Conservation (phyloP, 2,888 invertebrate species). For the Nomada lathburiana region DNA sequence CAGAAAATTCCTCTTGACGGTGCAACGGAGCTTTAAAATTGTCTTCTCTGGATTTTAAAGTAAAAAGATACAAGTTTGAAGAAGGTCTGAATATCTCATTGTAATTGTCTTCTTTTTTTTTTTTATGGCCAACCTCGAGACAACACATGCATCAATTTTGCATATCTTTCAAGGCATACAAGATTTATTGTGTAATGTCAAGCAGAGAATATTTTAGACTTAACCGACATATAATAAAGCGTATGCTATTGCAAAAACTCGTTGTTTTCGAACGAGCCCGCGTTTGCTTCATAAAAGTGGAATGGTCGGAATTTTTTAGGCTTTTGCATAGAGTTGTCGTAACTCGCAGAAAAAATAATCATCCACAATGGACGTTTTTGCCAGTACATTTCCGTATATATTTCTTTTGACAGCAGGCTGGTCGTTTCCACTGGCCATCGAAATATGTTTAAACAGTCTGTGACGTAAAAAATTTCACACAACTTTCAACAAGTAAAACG, state of each 20-base stretch:
- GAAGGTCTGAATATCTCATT: not conserved
- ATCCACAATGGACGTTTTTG: not conserved
- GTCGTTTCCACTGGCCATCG: not conserved
- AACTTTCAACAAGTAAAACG: not conserved
- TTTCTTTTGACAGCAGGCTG: not conserved
- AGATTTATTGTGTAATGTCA: not conserved
- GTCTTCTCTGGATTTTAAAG: not conserved
- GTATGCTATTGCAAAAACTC: not conserved
- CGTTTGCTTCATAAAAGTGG: not conserved
- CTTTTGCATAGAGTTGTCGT: not conserved
- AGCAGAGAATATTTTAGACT: not conserved
- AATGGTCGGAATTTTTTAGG: not conserved
- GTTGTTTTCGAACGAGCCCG: not conserved
- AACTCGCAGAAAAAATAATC: not conserved
- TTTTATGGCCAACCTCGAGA: no score
- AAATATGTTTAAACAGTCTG: not conserved
- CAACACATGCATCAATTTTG: no score
- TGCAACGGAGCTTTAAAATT: not conserved
- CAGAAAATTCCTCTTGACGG: not conserved
- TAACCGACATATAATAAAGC: not conserved
- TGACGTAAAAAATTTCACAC: not conserved
- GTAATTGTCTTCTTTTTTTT: no score
- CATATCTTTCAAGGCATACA: not conserved
- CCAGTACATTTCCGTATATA: not conserved
- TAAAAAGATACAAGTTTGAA: not conserved